Evolutionary conservation across 2,113 vertebrate genomes (phyloP).

Genomic region (Plecturocebus donacophilus): DNA sequence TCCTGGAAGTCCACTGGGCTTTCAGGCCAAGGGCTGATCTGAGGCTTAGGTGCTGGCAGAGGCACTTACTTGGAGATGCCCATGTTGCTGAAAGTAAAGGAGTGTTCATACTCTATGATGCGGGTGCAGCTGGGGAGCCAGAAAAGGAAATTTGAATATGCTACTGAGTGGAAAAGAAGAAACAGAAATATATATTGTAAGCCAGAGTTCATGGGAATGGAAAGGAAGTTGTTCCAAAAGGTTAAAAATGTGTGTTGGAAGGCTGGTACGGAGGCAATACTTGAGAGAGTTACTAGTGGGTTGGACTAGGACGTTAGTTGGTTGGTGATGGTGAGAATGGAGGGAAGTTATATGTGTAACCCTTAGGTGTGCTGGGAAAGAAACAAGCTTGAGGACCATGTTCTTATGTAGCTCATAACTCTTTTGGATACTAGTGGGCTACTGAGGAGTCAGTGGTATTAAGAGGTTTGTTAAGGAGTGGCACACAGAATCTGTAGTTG

Average conservation of each 20-base stretch:
- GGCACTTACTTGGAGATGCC: constrained; percentile 17
- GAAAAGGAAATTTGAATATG: background rate
- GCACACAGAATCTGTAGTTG: background rate
- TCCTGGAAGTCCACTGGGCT: background rate
- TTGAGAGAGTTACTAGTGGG: background rate
- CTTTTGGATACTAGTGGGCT: background rate
- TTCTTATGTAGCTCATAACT: background rate
- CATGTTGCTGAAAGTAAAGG: background rate
- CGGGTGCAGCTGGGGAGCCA: background rate
- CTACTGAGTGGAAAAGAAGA: background rate
- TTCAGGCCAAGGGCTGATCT: background rate
- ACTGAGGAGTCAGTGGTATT: background rate
- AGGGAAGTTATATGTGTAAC: background rate
- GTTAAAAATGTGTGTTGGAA: background rate
- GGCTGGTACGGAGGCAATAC: background rate
- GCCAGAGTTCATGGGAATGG: background rate
- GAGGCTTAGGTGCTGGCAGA: background rate
- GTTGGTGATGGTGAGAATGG: background rate
- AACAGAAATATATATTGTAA: background rate
- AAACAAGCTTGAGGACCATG: background rate
- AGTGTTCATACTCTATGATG: background rate
- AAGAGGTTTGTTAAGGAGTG: constrained; percentile 22
- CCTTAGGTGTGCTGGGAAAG: background rate
- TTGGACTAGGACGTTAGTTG: background rate
- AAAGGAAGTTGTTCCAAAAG: background rate